phyloP scores from a whole-genome alignment of 2,888 invertebrate species.

The Doris montereyensis region DNA sequence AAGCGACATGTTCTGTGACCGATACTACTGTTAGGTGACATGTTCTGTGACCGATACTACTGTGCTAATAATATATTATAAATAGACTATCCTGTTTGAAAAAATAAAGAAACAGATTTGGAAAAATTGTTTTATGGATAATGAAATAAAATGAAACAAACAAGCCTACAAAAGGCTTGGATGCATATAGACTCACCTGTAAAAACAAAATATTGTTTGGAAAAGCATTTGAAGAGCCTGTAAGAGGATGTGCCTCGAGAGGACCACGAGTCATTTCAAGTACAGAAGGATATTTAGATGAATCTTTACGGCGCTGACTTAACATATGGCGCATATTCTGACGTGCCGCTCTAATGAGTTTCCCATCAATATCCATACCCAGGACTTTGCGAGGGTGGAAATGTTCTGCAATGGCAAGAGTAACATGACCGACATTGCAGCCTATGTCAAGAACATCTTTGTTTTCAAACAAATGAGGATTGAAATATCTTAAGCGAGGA shows the following conservation, averaged over 20 bases:
- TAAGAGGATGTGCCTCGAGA: constrained; percentile 75
- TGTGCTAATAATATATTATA: too few species aligned
- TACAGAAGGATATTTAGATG: constrained; percentile 84
- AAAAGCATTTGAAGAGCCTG: constrained; percentile 75
- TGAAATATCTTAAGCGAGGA: constrained; percentile 86
- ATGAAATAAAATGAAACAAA: too few species aligned
- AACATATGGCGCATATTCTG: constrained; percentile 83
- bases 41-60: too few species aligned
- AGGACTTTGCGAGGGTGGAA: constrained; percentile 87
- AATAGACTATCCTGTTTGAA: too few species aligned
- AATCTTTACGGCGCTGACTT: constrained; percentile 40
- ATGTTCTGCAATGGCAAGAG: constrained; percentile 89
- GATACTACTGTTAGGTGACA: too few species aligned
- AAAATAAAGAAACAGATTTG: too few species aligned
- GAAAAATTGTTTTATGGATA: too few species aligned
- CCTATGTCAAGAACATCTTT: constrained; percentile 97
- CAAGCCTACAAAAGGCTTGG: too few species aligned
- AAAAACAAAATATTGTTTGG: constrained; percentile 93
- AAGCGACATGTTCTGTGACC: too few species aligned
- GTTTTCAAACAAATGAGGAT: constrained; percentile 86
- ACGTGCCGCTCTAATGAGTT: constrained; percentile 84
- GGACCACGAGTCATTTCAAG: constrained; percentile 91
- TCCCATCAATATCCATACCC: constrained; percentile 95
- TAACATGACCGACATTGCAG: constrained; percentile 97
- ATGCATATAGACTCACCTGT: constrained; percentile 77